Conservation (phyloP, 2,113 vertebrate genomes). For the Notiomystis cincta region DNA sequence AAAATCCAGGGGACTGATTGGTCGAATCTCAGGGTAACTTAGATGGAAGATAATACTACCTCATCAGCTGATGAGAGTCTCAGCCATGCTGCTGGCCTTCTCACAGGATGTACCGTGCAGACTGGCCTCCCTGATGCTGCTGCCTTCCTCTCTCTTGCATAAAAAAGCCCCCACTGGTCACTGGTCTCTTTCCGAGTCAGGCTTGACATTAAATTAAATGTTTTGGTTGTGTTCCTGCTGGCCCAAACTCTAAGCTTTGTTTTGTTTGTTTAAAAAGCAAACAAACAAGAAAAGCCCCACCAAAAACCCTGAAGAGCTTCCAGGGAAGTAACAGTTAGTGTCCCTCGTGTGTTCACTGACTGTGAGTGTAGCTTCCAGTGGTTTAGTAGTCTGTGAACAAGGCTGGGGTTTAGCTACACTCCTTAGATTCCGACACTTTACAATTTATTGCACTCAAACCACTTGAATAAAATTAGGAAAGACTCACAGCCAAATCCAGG, state of each 20-base stretch:
- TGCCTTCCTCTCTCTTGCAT: not conserved
- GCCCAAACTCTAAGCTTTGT: not conserved
- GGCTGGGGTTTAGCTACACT: not conserved
- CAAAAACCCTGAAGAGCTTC: not conserved
- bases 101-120: accelerated
- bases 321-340: not conserved
- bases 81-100: not conserved
- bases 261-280: not conserved
- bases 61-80: not conserved
- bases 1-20: accelerated
- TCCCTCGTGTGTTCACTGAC: not conserved
- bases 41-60: not conserved
- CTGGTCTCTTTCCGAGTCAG: not conserved
- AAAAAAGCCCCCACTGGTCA: not conserved
- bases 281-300: not conserved
- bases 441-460: not conserved
- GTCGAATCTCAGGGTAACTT: not conserved
- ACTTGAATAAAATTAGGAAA: not conserved
- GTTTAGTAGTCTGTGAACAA: not conserved
- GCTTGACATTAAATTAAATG: not conserved
- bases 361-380: not conserved
- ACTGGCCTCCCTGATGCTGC: not conserved
- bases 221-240: not conserved
- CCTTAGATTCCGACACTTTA: not conserved
- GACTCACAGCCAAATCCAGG: not conserved